phyloP scores from a whole-genome alignment of 2,797 vertebrate species.

The Gallinago nigripennis region DNA sequence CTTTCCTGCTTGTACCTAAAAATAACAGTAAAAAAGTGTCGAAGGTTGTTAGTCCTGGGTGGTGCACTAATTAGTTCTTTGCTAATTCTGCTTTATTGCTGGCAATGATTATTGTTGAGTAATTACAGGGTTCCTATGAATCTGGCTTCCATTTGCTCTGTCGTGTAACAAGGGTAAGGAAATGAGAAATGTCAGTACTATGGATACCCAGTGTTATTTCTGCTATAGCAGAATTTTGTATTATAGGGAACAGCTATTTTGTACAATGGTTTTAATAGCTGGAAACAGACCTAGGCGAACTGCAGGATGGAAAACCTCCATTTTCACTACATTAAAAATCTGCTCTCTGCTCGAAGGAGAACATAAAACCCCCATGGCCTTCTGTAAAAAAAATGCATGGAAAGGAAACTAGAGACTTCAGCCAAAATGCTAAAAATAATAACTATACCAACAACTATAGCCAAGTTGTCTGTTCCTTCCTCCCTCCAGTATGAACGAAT shows the following conservation, averaged over 20 bases:
- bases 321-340: not conserved
- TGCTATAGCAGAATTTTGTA: not conserved
- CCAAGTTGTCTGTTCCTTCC: conserved; percentile 46
- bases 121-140: conserved; percentile 14
- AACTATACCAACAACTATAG: not conserved
- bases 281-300: not conserved
- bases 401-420: conserved; percentile 20
- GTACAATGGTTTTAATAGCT: not conserved
- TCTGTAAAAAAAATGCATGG: not conserved
- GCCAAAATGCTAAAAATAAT: conserved; percentile 55
- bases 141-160: conserved; percentile 1
- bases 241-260: not conserved
- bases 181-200: conserved; percentile 4
- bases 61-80: conserved; percentile 23
- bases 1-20: conserved; percentile 32
- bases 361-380: not conserved
- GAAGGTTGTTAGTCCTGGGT: not conserved
- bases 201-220: conserved; percentile 1
- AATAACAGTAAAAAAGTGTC: not conserved
- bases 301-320: conserved; percentile 16
- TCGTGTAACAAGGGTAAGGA: not conserved
- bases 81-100: conserved; percentile 33
- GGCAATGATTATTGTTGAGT: not conserved
- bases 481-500: not conserved
- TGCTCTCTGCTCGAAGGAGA: conserved; percentile 8